These are phyloP conservation scores for Chamaetylas fuelleborni DNA, from an alignment of 2,113 vertebrate species.

Conservation along the genomic window DNA sequence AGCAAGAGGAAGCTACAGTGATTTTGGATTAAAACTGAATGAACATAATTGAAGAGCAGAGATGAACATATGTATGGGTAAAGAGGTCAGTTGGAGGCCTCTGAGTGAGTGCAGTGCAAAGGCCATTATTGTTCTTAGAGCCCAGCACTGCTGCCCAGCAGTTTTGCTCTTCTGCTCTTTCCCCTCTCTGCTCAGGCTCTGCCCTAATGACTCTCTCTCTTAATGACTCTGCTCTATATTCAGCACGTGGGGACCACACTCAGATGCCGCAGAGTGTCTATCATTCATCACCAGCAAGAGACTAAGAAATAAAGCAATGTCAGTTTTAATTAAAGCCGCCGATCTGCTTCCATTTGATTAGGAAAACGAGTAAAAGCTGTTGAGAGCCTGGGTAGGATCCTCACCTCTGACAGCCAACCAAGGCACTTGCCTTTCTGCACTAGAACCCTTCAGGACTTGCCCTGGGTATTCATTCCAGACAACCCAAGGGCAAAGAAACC, in stretches of 20 bases:
- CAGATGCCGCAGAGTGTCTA: background rate
- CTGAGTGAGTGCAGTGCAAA: background rate
- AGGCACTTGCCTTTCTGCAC: background rate
- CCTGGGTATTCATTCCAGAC: background rate
- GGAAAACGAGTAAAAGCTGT: background rate
- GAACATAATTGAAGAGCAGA: background rate
- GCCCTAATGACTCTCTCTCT: background rate
- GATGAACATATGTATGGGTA: background rate
- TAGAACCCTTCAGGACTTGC: background rate
- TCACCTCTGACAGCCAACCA: background rate
- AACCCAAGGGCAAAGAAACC: background rate
- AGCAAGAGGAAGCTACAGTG: background rate
- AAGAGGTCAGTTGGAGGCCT: background rate
- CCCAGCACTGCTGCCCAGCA: background rate
- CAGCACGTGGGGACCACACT: background rate
- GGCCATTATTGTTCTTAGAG: background rate
- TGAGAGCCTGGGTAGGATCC: background rate
- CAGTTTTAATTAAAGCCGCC: background rate
- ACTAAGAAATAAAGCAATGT: background rate
- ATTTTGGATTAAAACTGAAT: background rate
- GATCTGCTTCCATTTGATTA: background rate
- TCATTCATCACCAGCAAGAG: background rate
- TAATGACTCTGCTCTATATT: background rate
- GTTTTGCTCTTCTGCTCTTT: background rate
- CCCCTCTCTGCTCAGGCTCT: background rate